Percentiles rank a stretch among this genome's conserved stretches.
phyloP scores from a whole-genome alignment of 2,888 invertebrate species.

The Pediacus dermestoides region DNA sequence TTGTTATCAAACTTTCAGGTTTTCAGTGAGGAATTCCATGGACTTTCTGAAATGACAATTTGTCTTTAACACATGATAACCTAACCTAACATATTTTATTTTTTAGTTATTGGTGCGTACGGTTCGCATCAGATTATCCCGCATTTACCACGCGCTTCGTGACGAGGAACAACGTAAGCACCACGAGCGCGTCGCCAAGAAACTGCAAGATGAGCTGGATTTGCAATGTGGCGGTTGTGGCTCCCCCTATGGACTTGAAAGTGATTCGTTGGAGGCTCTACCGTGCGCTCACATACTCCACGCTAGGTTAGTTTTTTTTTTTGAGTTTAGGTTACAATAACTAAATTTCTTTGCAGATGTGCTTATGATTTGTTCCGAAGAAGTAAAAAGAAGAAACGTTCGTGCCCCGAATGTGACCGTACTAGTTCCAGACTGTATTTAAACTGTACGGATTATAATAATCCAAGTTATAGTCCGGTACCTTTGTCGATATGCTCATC shows the following conservation, averaged over 20 bases:
- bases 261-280: conserved; percentile 72
- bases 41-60: no score
- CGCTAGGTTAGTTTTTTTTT: conserved; percentile 71
- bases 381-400: conserved; percentile 61
- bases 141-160: conserved; percentile 77
- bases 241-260: conserved; percentile 69
- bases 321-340: conserved; percentile 2
- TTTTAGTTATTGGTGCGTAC: conserved; percentile 74
- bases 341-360: conserved; percentile 51
- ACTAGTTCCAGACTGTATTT: conserved; percentile 64
- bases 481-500: conserved; percentile 47
- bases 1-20: no score
- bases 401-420: conserved; percentile 70
- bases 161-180: conserved; percentile 76
- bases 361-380: conserved; percentile 63
- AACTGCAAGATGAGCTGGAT: conserved; percentile 66
- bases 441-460: conserved; percentile 45
- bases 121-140: conserved; percentile 72
- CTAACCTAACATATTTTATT: no score
- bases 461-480: conserved; percentile 51
- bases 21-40: no score
- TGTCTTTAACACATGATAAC: no score
- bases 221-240: conserved; percentile 81
- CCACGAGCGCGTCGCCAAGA: conserved; percentile 67
- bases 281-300: conserved; percentile 87